Base-by-base conservation (phyloP, 2,797 vertebrate genomes). In the Phaenicophaeus curvirostris region DNA sequence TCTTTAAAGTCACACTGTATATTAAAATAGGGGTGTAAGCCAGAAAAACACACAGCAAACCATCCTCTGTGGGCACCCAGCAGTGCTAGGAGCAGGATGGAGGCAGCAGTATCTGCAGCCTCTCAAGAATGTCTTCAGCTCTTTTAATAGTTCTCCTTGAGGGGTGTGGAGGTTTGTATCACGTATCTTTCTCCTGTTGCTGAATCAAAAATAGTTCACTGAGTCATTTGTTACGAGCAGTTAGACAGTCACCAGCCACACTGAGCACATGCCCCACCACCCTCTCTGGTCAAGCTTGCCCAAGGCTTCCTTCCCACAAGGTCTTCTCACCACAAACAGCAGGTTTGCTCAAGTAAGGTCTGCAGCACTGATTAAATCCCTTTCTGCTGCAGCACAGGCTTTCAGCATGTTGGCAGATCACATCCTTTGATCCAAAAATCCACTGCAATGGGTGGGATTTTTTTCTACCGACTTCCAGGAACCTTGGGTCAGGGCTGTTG, bases 91-190 rank as follows among this genome's bases (percentile, higher is more conserved):
- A 90, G 73, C 59, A 76, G 72, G 85, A 68, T 76, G 66, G 80
- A 91, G 59, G 73, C 55, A 89, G 82, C 2, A 3, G 24, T 9
- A 92, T 90, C 89, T 93, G 85, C 82, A 95, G 73, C 81, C 67
- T 84, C 96, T 93, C 83, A 91, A 81, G 96, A 95, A 95, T 89
- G 93, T 94, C 95, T 96, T 93, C 95, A 93, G 74, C 83, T 93
- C 96, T 96, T 97, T 96, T 96, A 97, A 97, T 97, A 97, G 91
- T 71, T 74, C 90, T 90, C 55, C 89, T 88, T 42, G 62, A 14
- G 8, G 51, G 87, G 41, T 30, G 84, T 68, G 85, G 71, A 88
- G 86, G 78, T 87, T 95, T 92, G 72, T 89, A 95, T 96, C 95
- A 90, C 2, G 0, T 95, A 94, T 93, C 91, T 67, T 82, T 92